phyloP scores from a whole-genome alignment of 2,888 invertebrate species.

The Orthonevra nobilis region DNA sequence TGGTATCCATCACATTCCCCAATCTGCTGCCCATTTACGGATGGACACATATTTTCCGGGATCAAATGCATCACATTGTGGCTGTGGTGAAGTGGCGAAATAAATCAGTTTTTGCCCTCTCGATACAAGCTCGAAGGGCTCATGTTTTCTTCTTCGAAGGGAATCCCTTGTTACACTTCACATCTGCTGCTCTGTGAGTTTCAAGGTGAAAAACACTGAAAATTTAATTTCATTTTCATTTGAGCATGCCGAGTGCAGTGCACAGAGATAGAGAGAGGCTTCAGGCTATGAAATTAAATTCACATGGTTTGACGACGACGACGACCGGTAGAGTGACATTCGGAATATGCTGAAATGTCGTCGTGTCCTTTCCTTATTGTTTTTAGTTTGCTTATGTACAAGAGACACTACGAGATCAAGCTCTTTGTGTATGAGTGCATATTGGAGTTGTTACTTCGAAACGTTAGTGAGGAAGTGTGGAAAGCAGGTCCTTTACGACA shows the following conservation, averaged over 20 bases:
- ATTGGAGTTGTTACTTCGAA: no score
- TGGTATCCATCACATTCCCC: slow-evolving; percentile 38
- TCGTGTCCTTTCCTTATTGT: slow-evolving; percentile 22
- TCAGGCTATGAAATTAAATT: slow-evolving; percentile 61
- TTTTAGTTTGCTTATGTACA: no score
- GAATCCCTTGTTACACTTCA: slow-evolving; percentile 14
- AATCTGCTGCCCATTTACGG: no score
- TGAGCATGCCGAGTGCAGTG: background rate
- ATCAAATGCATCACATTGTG: slow-evolving; percentile 31
- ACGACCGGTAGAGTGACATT: slow-evolving; percentile 64
- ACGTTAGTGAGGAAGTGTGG: no score
- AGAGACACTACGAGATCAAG: no score
- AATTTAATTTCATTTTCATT: slow-evolving; percentile 47
- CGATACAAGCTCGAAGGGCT: slow-evolving; percentile 8
- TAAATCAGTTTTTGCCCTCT: slow-evolving; percentile 65
- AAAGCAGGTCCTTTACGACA: no score
- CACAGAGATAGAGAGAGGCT: slow-evolving; percentile 40
- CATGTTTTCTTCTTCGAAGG: slow-evolving; percentile 39
- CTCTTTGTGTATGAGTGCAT: no score
- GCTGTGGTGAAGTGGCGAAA: slow-evolving; percentile 53
- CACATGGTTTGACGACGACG: no score
- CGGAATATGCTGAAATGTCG: slow-evolving; percentile 54
- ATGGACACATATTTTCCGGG: no score
- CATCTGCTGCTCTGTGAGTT: slow-evolving; percentile 25
- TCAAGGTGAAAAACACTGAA: slow-evolving; percentile 55